These are phyloP conservation scores for Erebia aethiops DNA, from an alignment of 2,888 invertebrate genomes.

Conservation along the genomic window DNA sequence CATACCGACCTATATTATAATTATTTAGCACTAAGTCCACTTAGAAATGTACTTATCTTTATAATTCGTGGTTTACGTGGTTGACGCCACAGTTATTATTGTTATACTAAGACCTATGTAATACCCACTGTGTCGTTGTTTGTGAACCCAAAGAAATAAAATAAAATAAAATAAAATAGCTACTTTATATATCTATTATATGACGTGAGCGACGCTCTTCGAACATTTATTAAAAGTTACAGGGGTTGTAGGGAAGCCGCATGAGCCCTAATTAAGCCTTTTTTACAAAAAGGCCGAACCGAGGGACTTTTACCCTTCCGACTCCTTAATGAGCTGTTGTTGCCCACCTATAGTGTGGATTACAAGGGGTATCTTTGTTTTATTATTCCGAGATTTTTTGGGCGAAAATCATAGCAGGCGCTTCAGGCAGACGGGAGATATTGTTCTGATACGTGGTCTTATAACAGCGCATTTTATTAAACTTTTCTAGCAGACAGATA, in stretches of 20 bases:
- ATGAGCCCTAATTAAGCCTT: slow-evolving; percentile 82
- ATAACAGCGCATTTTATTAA: too few relatives aligned
- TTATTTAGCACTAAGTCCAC: too few relatives aligned
- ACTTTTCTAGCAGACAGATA: too few relatives aligned
- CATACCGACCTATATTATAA: too few relatives aligned
- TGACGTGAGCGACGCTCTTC: slow-evolving; percentile 66
- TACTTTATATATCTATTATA: slow-evolving; percentile 21
- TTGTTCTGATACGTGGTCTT: too few relatives aligned
- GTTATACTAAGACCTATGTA: too few relatives aligned
- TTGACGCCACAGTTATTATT: too few relatives aligned
- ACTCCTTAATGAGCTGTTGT: slow-evolving; percentile 79
- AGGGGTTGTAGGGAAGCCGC: slow-evolving; percentile 80
- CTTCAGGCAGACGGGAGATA: not conserved
- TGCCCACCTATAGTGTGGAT: slow-evolving; percentile 71
- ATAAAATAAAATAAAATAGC: too few relatives aligned
- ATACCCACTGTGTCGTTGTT: too few relatives aligned
- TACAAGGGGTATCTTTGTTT: slow-evolving; percentile 67
- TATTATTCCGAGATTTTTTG: slow-evolving; percentile 61
- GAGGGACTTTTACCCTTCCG: slow-evolving; percentile 77
- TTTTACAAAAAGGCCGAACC: slow-evolving; percentile 77
- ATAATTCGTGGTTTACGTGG: too few relatives aligned
- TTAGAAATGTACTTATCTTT: too few relatives aligned
- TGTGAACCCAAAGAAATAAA: too few relatives aligned
- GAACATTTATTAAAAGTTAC: slow-evolving; percentile 83
- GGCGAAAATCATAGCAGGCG: not conserved